Conservation (phyloP, 2,113 vertebrate genomes). For the Hypocryptadius cinnamomeus region DNA sequence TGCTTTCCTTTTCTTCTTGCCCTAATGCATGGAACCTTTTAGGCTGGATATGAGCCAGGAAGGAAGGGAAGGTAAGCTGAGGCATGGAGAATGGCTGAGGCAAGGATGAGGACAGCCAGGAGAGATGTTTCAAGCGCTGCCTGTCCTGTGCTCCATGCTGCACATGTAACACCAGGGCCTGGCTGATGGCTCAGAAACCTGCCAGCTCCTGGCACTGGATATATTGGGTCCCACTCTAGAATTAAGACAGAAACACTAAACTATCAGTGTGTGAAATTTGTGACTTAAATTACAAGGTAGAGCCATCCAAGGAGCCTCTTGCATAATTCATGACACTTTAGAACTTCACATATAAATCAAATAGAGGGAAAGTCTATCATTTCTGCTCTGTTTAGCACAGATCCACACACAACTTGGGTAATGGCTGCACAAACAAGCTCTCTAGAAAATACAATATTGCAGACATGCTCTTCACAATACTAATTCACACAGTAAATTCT, state of each 20-base stretch:
- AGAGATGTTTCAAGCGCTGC: background rate
- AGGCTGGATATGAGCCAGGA: background rate
- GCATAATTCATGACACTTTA: conserved; percentile 7
- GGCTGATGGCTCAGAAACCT: background rate
- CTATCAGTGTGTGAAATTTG: background rate
- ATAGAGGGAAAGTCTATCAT: background rate
- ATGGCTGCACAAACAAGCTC: background rate
- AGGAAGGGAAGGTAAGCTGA: background rate
- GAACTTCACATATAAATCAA: background rate
- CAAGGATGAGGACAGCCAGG: background rate
- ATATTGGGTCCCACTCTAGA: background rate
- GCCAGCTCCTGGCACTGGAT: background rate
- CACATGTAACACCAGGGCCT: fast-evolving
- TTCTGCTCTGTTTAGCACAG: conserved; percentile 4
- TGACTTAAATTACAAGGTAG: conserved; percentile 5
- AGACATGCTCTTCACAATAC: background rate
- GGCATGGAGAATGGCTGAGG: fast-evolving
- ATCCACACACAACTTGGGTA: background rate
- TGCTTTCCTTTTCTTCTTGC: background rate
- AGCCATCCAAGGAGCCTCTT: background rate
- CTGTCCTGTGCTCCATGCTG: background rate
- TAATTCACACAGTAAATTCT: background rate
- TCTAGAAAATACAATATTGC: background rate
- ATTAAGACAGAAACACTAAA: conserved; percentile 14
- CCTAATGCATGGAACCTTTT: background rate